Percentiles rank a stretch among this genome's conserved stretches.
These are phyloP conservation scores for Leucophenga montana DNA, from an alignment of 2,888 invertebrate genomes.

Conservation along the genomic window DNA sequence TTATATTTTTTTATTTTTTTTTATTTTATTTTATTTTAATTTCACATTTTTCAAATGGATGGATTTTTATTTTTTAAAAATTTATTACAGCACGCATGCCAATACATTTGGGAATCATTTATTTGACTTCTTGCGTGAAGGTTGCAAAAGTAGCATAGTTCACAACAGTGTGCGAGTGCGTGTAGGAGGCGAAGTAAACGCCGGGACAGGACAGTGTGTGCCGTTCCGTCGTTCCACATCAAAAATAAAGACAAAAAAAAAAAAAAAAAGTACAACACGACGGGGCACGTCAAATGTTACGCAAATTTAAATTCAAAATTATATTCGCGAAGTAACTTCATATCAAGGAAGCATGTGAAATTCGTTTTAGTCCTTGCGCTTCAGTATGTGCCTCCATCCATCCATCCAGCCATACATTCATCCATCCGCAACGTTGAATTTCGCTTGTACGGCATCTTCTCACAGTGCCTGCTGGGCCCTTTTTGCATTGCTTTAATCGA, in stretches of 20 bases:
- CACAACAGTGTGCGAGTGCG: not conserved
- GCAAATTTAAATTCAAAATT: not conserved
- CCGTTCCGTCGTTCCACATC: no score
- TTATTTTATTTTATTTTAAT: not conserved
- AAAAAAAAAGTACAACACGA: no score
- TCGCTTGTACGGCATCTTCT: no score
- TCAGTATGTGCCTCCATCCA: no score
- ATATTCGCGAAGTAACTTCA: not conserved
- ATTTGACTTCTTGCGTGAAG: not conserved
- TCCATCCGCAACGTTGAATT: no score
- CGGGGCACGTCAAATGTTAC: no score
- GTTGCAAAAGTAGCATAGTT: not conserved
- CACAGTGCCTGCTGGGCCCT: not conserved
- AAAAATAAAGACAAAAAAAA: no score
- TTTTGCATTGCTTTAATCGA: constrained; percentile 45
- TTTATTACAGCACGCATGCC: constrained; percentile 9
- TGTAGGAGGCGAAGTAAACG: not conserved
- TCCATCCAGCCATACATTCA: no score
- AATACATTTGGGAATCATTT: constrained; percentile 20
- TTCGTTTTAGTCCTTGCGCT: not conserved
- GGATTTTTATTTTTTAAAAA: constrained; percentile 8
- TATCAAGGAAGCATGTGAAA: no score
- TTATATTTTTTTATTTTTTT: not conserved
- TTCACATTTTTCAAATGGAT: not conserved
- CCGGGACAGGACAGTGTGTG: no score